These are phyloP conservation scores for Heliornis fulica DNA, from an alignment of 2,113 vertebrate genomes.

Conservation along the genomic window DNA sequence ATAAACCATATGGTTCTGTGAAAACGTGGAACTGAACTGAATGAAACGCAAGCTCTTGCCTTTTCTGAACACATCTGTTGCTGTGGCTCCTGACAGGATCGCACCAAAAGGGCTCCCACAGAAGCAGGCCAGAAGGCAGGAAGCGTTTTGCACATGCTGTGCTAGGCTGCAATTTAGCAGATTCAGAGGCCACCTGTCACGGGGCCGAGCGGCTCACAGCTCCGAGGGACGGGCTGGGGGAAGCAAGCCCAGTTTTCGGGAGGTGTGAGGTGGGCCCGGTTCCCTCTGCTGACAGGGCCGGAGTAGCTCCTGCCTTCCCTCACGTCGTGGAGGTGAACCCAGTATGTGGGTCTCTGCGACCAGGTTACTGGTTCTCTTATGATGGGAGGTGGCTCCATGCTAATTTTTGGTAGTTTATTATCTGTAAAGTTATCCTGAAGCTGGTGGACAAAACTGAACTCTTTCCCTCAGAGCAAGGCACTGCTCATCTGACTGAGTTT, in stretches of 20 bases:
- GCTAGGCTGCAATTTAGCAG: neutral
- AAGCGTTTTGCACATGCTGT: neutral
- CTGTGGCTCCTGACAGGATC: neutral
- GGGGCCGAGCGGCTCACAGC: neutral
- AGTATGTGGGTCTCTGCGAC: neutral
- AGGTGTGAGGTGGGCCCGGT: fast-evolving
- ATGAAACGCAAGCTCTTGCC: neutral
- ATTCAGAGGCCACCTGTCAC: neutral
- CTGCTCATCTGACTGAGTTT: fast-evolving
- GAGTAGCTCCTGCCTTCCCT: neutral
- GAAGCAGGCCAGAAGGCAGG: neutral
- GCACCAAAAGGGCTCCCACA: neutral
- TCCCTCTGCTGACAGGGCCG: neutral
- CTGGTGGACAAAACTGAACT: neutral
- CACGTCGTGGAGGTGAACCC: fast-evolving
- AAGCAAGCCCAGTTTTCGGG: neutral
- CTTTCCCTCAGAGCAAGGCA: neutral
- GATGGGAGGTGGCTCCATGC: neutral
- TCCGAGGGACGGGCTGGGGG: neutral
- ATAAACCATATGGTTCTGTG: neutral
- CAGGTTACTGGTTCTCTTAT: neutral
- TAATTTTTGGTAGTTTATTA: neutral
- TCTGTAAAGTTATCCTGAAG: neutral
- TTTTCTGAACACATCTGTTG: conserved; percentile 17
- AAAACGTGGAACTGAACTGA: neutral